Base-by-base conservation (phyloP, 2,797 vertebrate genomes). In the Holocentrus rufus region DNA sequence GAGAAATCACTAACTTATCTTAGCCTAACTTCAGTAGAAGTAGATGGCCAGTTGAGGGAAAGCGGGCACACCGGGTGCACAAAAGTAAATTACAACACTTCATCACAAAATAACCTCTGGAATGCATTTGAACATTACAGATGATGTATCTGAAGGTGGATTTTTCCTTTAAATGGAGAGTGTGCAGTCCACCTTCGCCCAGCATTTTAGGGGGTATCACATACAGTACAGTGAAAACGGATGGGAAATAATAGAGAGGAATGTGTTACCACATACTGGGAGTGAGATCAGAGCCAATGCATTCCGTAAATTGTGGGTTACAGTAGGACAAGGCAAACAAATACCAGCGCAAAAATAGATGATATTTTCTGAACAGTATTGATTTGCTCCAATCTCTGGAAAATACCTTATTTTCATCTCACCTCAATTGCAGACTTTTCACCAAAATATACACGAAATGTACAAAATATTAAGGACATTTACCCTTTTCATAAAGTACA, bases 141-240 rank as follows among this genome's bases (percentile, higher is more conserved):
- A 81, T 85, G 79, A 78, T 76, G 18, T 62, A 65, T 79, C 46
- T 57, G 15, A 59, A 42, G 39, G 54, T 63, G 71, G 46, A 69
- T 82, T 77, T 69, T 13, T 82, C 56, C 74, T 69, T 73, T 83
- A 76, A 76, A 81, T 76, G 66, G 79, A 53, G 65, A 69, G 42
- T 46, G 69, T 27, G 72, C 31, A 44, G 42, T 3, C 36, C 36
- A 39, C 36, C 36, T 13, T 39, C 36, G 13, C 11, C 14, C 47
- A 61, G 63, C 14, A 13, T 69, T 81, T 78, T 59, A 63, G 74
- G 23, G 31, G 61, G 31, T 63, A 27, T 50, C 25, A 7, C 58
- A 36, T 55, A 53, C 14, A 66, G 44, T 13, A 54, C 4, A 20
- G 53, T 15, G 39, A 65, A 62, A 74, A 58, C 53, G 53, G 68